Base-by-base conservation (phyloP, 1,140 invertebrate species). In the Odontomachus brunneus region DNA sequence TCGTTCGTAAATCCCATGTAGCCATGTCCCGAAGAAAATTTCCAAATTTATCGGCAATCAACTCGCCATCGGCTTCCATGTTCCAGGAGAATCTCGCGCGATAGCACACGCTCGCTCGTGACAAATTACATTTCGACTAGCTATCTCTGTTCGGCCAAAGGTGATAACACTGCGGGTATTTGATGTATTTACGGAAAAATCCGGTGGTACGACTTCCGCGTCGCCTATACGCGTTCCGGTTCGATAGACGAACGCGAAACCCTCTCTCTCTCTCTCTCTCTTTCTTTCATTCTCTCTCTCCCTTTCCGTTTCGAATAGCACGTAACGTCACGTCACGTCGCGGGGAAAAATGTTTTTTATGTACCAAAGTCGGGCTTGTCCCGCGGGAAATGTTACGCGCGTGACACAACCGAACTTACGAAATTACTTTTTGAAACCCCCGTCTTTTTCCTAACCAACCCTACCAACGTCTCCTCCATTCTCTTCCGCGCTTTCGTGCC, bases 321-420 rank as follows among this genome's bases (percentile, higher is more conserved):
- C 57, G 69, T 63, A 55, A 57, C 82, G 63, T 78, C 74, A 53
- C 53, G 74, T 81, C 74, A 66, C 82, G 82, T 84, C 82, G 65
- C 55, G 53, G 75, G 74, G 65, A 84, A 84, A 82, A 84, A 84
- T 84, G 82, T 84, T 84, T 84, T 81, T 84, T 76, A 76, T 84
- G 75, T 84, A 84, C 59, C 53, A 11, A 60, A 67, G 55, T 71
- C 48, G 29, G 51, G 67, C n/a, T 69, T 51, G 82, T 84, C 82
- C 82, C 82, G 57, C 73, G 82, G 75, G 82, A 51, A 84, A 80
- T 78, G 73, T 84, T 59, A 67, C 62, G 29, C 49, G 49, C 63
- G 53, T 84, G 74, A 84, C 82, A 80, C 74, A 78, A 80, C 73
- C 75, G 53, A 84, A 84, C 63, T 62, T 84, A 51, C 82, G 75